Base-by-base conservation (phyloP, 2,888 invertebrate genomes). In the Heliconius erato region DNA sequence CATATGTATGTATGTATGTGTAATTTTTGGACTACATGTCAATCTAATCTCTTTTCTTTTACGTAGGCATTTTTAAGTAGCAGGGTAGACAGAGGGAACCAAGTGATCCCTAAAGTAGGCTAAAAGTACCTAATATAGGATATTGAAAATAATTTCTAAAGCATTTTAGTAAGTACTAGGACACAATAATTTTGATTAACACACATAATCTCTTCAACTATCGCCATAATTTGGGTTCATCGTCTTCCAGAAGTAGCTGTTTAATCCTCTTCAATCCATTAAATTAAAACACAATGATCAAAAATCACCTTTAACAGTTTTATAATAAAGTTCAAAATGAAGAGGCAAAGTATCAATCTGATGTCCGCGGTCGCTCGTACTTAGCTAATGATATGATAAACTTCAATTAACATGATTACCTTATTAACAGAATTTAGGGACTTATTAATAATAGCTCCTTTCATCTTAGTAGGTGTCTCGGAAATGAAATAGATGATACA, bases 381-480 rank as follows among this genome's bases (percentile, higher is more conserved):
- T 82, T 79, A 82, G 82, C 72, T 82, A 83, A 84, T 84, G 81
- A 84, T 79, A 84, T 84, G 81, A 84, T 83, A 83, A 81, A 81
- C 77, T 74, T 81, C 83, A 83, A 84, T 84, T 84, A 84, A 79
- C 79, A 81, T 79, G 79, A 84, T 83, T 80, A 84, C 82, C 80
- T 84, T 83, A 84, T 84, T 84, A 83, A 81, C 72, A 54, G 77
- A 79, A 81, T 81, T 79, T 77, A 72, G 72, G 71, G 79, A 84
- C 78, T 82, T 84, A 83, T 83, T 84, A 84, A 81, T 83, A 79
- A 84, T 80, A 79, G 77, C 79, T 79, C 76, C 74, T 83, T 79
- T 79, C 67, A 81, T 83, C 44, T 74, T 54, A 65, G 16, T 44
- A 63, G 63, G 63, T 63, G 74, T 74, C 74, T 80, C 44, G 19